Conservation (phyloP, 2,113 vertebrate genomes). For the Ceyx margarethae region DNA sequence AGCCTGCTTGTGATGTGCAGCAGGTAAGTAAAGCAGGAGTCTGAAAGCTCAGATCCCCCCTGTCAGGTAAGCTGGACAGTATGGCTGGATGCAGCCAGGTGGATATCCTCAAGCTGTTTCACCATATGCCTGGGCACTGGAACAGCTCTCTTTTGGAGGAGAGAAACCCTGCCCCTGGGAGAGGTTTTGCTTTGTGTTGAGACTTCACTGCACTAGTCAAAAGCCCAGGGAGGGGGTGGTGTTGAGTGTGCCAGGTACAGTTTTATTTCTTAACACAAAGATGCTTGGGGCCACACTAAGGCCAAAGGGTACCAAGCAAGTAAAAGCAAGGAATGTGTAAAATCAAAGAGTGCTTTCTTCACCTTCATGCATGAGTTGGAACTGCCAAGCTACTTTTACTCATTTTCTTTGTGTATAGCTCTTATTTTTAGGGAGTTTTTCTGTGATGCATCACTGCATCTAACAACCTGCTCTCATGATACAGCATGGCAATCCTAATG, state of each 20-base stretch:
- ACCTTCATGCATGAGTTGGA: background rate
- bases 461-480: background rate
- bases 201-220: background rate
- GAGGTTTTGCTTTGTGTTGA: background rate
- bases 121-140: constrained; percentile 6
- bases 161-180: background rate
- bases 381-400: background rate
- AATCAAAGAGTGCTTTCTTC: background rate
- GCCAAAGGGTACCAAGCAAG: background rate
- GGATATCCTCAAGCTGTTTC: constrained; percentile 16
- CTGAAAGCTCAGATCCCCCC: background rate
- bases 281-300: background rate
- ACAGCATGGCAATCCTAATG: background rate
- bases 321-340: background rate
- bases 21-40: background rate
- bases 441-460: background rate
- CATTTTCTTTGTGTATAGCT: background rate
- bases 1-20: background rate
- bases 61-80: background rate
- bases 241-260: background rate
- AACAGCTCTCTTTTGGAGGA: background rate
- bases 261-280: background rate
- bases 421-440: background rate
- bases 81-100: rapidly evolving
- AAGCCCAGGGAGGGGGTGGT: background rate